These are phyloP conservation scores for Scolopax rusticola DNA, from an alignment of 2,797 vertebrate species.

Conservation along the genomic window DNA sequence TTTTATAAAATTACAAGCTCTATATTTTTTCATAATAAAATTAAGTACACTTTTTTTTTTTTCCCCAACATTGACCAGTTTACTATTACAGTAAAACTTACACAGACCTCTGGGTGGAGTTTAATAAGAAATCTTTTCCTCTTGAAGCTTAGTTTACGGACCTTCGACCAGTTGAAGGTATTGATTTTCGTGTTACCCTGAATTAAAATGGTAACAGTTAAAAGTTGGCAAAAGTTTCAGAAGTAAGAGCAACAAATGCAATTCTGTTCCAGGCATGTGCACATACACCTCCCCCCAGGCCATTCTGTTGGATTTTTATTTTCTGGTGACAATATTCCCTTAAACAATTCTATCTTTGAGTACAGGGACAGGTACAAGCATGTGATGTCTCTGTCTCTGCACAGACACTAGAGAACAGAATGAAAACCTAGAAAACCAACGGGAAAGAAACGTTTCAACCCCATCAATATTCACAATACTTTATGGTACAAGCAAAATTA, in stretches of 20 bases:
- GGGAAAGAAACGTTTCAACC: background rate
- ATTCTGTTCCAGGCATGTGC: background rate
- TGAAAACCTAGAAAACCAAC: background rate
- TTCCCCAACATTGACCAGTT: background rate
- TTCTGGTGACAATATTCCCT: background rate
- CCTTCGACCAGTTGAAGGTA: constrained; percentile 99
- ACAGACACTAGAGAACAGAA: background rate
- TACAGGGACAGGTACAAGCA: background rate
- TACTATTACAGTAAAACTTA: constrained; percentile 72
- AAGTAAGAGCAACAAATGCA: background rate
- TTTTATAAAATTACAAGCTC: background rate
- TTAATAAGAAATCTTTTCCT: constrained; percentile 97
- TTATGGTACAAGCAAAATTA: background rate
- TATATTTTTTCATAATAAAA: background rate
- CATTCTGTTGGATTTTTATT: background rate
- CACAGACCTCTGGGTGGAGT: constrained; percentile 94
- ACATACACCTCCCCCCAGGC: background rate
- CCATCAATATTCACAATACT: background rate
- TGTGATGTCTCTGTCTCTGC: rapidly evolving
- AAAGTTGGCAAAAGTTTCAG: background rate
- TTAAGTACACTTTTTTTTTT: background rate
- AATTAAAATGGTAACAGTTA: constrained; percentile 13
- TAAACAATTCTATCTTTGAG: background rate
- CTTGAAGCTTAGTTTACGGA: constrained; percentile 98
- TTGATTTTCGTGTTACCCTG: constrained; percentile 96